phyloP scores from a whole-genome alignment of 1,140 invertebrate species.

The Helicoverpa armigera region DNA sequence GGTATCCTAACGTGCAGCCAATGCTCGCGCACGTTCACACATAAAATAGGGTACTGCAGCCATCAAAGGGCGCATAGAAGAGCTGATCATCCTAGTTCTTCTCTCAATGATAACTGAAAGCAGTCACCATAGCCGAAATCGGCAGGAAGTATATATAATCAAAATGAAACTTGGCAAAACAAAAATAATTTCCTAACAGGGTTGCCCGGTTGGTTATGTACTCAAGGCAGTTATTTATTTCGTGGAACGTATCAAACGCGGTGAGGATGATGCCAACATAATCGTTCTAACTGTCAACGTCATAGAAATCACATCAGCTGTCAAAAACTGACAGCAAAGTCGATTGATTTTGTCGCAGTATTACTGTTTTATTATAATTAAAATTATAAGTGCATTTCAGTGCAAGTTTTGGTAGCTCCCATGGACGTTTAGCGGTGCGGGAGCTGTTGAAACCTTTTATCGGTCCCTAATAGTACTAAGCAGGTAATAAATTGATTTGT shows the following conservation, averaged over 20 bases:
- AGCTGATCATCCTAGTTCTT: too few relatives aligned
- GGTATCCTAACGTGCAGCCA: too few relatives aligned
- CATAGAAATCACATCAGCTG: conserved; percentile 21
- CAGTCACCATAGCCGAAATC: too few relatives aligned
- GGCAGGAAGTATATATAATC: too few relatives aligned
- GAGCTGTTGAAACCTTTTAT: conserved; percentile 14
- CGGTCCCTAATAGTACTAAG: conserved; percentile 32
- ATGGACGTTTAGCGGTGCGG: conserved; percentile 24
- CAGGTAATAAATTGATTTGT: conserved; percentile 62
- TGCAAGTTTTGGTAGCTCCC: conserved; percentile 17
- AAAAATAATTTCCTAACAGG: too few relatives aligned
- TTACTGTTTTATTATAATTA: conserved; percentile 39
- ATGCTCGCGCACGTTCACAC: too few relatives aligned
- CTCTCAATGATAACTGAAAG: too few relatives aligned
- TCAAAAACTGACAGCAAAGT: conserved; percentile 35
- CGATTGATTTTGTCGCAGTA: conserved; percentile 48
- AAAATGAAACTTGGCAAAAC: too few relatives aligned
- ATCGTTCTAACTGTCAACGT: conserved; percentile 12
- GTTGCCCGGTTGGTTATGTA: neutral
- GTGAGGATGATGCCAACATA: neutral
- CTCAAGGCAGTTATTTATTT: neutral
- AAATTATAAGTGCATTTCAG: neutral
- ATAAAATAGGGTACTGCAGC: too few relatives aligned
- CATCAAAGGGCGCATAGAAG: too few relatives aligned
- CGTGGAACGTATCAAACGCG: neutral